Evolutionary conservation across 2,797 vertebrate species (phyloP), one percentile per base, ranked within the genome.

Genomic region (Pipistrellus pygmaeus): DNA sequence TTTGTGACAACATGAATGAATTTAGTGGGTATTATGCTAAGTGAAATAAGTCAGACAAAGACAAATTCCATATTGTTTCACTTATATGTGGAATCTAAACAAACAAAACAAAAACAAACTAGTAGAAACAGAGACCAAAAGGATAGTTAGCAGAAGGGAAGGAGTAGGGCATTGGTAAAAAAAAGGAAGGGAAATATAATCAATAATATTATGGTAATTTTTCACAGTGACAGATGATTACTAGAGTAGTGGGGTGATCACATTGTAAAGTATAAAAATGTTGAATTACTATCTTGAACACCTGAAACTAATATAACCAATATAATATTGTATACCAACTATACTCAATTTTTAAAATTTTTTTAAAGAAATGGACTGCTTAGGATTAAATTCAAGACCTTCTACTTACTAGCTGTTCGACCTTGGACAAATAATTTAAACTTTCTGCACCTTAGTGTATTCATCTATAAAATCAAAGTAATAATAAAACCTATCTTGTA

Each of bases 401-500:
- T 84, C 46, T 35, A 78, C 44, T 76, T 66, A 77, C 44, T 46
- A 76, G n/a, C 27, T 85, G 18, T 81, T 17, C 5, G 5, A 72
- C 35, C 12, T 88, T 90, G 62, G 27, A 21, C 71, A 91, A 87
- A 84, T 85, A 27, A 92, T 48, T 80, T 72, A 93, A 69, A 87
- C 5, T 84, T 48, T 72, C 60, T 68, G 30, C 12, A 73, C 12
- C 41, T 10, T 94, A 27, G 30, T 23, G 48, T 60, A 90, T 87
- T 87, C 68, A 90, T 69, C n/a, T 93, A 6, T 94, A 85, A 87
- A 94, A 84, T 76, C 27, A 85, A 8, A 78, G 69, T 9, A 69
- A 87, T 15, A 77, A 85, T 46, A 95, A 85, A 46, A 77, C 4
- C 17, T 30, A 32, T 80, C 48, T 21, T 84, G 0, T 25, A 72